These are phyloP conservation scores for Tyria jacobaeae DNA, from an alignment of 2,888 invertebrate genomes.

Conservation along the genomic window DNA sequence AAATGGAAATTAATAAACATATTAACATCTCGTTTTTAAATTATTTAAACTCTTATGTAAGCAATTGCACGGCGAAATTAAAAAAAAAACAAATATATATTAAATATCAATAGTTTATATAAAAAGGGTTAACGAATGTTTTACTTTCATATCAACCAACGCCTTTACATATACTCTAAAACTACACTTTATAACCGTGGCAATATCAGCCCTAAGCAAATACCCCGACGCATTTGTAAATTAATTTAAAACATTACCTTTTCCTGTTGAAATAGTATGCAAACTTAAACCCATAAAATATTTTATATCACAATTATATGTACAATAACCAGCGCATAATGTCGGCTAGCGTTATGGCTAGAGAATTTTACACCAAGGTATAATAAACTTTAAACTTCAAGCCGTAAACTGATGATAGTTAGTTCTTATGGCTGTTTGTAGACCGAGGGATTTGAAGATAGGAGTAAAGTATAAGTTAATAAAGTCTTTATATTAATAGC, in stretches of 20 bases:
- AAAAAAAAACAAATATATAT: too few species aligned
- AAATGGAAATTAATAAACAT: too few species aligned
- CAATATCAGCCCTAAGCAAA: not conserved
- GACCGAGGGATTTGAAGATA: conserved; percentile 14
- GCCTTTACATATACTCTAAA: not conserved
- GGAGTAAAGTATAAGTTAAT: conserved; percentile 9
- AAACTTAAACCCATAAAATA: conserved; percentile 13
- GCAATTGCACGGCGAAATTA: too few species aligned
- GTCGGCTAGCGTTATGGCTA: conserved; percentile 6
- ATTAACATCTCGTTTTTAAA: too few species aligned
- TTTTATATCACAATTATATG: conserved; percentile 17
- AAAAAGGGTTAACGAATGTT: not conserved
- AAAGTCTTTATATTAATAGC: conserved; percentile 2
- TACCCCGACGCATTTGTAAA: not conserved
- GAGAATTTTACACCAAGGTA: conserved; percentile 20
- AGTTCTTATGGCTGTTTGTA: conserved; percentile 18
- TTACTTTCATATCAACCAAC: not conserved
- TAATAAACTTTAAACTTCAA: conserved; percentile 18
- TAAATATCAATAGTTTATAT: too few species aligned
- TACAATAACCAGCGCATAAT: conserved; percentile 12
- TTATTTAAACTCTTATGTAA: too few species aligned
- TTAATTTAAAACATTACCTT: conserved; percentile 1
- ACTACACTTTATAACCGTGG: not conserved
- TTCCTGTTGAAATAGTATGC: conserved; percentile 6
- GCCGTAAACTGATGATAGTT: conserved; percentile 17